Base-by-base conservation (phyloP, 2,797 vertebrate species). In the Eutrigla gurnardus region DNA sequence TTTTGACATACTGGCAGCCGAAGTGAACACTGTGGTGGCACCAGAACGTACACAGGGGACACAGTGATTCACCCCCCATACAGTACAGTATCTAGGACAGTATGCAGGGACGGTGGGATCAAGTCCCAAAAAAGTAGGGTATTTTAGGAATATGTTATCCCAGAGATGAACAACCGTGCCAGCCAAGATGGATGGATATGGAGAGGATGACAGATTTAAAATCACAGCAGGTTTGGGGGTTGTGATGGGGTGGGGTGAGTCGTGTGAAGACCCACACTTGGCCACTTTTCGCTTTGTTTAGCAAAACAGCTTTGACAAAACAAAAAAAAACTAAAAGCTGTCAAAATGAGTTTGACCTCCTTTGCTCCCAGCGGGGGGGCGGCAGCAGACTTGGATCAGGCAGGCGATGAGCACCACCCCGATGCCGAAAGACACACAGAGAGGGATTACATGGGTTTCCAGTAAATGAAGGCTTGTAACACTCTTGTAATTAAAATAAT, bases 301-400 rank as follows among this genome's bases (percentile, higher is more conserved):
- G 55, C 13, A 54, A 53, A 73, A 71, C 65, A 58, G 63, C 7
- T 25, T 58, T 60, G 10, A n/a, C 62, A n/a, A 32, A 52, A 18
- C 14, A 47, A 0, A 42, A 61, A 15, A 37, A 52, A n/a, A 37
- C 35, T 0, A 43, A 61, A 69, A 64, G 47, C 71, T 7, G 18
- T 45, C 7, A 18, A 69, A 86, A 78, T 66, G 70, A 70, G 67
- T 76, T 70, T 84, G 85, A 87, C 90, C 88, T 69, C 61, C 15
- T 90, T 90, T 76, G 72, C 69, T 70, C 88, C 42, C 90, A 81
- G 91, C 85, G 62, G 88, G 25, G 25, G 25, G 88, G 84, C 67
- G 47, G 82, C 82, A 39, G 72, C 63, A 78, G 81, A 70, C 62
- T 57, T 14, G 42, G 62, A 80, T 40, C 49, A 57, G 37, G 3